Conservation (phyloP, 2,888 invertebrate species). For the Notocelia uddmanniana region DNA sequence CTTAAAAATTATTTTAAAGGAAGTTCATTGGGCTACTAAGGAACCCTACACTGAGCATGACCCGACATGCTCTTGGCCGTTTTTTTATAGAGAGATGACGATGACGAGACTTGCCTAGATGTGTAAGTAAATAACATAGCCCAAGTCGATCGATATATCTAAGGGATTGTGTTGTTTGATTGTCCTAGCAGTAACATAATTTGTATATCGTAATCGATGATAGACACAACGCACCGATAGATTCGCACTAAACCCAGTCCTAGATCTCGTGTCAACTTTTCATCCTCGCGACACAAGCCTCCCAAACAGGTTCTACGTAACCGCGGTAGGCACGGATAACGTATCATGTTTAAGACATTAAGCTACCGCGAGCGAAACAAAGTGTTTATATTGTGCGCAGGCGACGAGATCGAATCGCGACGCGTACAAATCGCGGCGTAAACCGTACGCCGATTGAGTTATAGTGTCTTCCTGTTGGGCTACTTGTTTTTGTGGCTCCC, state of each 20-base stretch:
- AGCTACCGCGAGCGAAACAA: conserved; percentile 69
- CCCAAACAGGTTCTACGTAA: conserved; percentile 63
- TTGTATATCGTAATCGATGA: conserved; percentile 15
- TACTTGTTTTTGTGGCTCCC: conserved; percentile 84
- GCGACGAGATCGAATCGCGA: conserved; percentile 80
- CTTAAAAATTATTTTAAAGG: too few species aligned
- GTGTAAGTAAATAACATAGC: too few species aligned
- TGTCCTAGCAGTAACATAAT: background rate
- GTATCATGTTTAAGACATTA: conserved; percentile 79
- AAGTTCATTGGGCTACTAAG: too few species aligned
- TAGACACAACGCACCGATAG: background rate
- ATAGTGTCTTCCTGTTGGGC: conserved; percentile 84
- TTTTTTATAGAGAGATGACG: too few species aligned
- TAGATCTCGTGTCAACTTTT: conserved; percentile 35
- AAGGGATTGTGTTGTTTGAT: background rate
- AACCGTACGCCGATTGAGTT: conserved; percentile 82
- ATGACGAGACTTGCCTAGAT: too few species aligned
- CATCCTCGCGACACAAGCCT: conserved; percentile 38
- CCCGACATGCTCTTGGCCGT: too few species aligned
- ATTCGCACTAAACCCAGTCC: conserved; percentile 25
- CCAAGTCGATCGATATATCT: too few species aligned
- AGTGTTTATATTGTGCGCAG: conserved; percentile 69
- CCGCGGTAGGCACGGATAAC: conserved; percentile 67
- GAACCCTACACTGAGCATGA: too few species aligned
- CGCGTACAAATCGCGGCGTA: conserved; percentile 81